These are phyloP conservation scores for Idaea biselata DNA, from an alignment of 2,888 invertebrate species.

Conservation along the genomic window DNA sequence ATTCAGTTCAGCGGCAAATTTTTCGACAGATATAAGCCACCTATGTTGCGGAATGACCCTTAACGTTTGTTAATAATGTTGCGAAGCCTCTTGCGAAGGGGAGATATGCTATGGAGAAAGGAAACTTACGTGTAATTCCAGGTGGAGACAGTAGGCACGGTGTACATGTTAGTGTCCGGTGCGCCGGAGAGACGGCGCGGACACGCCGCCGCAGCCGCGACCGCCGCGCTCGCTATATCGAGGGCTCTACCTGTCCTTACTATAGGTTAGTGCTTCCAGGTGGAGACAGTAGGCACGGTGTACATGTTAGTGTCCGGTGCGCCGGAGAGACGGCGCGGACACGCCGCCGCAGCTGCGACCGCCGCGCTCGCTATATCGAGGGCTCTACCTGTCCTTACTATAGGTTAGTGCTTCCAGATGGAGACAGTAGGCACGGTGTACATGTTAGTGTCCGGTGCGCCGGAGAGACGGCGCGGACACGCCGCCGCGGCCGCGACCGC, in stretches of 20 bases:
- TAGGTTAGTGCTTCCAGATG: constrained; percentile 81
- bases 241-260: constrained; percentile 83
- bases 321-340: constrained; percentile 86
- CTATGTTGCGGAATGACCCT: too few species aligned
- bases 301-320: constrained; percentile 95
- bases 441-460: constrained; percentile 93
- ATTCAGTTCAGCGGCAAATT: too few species aligned
- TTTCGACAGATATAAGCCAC: too few species aligned
- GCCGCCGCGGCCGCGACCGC: constrained; percentile 89
- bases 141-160: constrained; percentile 96
- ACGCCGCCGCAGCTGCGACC: constrained; percentile 89
- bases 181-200: constrained; percentile 86
- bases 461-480: constrained; percentile 87
- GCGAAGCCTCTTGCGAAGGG: too few species aligned
- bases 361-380: constrained; percentile 88
- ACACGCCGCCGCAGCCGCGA: constrained; percentile 89
- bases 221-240: constrained; percentile 88
- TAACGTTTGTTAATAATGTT: too few species aligned
- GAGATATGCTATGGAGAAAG: too few species aligned
- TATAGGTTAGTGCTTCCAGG: constrained; percentile 81
- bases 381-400: constrained; percentile 84
- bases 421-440: constrained; percentile 95
- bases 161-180: constrained; percentile 95
- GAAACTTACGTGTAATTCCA: constrained; percentile 55
- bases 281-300: constrained; percentile 93